Evolutionary conservation across 1,140 invertebrate genomes (phyloP).

Genomic region (Saxidomus purpurata): DNA sequence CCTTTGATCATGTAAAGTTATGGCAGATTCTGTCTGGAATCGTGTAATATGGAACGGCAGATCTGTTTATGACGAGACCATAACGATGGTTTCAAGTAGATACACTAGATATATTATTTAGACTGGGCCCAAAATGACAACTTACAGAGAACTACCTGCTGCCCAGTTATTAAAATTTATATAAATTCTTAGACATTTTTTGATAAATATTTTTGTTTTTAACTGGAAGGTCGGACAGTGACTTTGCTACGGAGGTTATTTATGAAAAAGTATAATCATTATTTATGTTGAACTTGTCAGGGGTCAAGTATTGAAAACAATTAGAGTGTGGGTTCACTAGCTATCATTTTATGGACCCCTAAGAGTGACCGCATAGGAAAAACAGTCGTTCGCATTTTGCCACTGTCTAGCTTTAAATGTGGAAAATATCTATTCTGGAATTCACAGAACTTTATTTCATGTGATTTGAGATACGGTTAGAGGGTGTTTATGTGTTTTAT

Average conservation of each 20-base stretch:
- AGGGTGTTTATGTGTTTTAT: conserved; percentile 40
- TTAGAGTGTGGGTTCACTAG: too few relatives aligned
- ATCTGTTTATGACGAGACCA: background rate
- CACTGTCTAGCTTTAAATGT: background rate
- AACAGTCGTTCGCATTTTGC: background rate
- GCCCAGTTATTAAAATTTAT: background rate
- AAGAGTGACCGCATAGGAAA: too few relatives aligned
- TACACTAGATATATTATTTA: conserved; percentile 3
- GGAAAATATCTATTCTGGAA: conserved; percentile 12
- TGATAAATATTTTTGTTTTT: too few relatives aligned
- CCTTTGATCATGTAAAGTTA: conserved; percentile 54
- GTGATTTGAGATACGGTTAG: background rate
- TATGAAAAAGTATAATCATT: too few relatives aligned
- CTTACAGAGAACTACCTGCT: background rate
- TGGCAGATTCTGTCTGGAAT: conserved; percentile 21
- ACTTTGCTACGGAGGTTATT: background rate
- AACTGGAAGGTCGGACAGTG: too few relatives aligned
- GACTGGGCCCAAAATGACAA: background rate
- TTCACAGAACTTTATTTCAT: conserved; percentile 20
- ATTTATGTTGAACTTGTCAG: too few relatives aligned
- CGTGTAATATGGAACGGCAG: conserved; percentile 6
- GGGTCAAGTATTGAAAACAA: too few relatives aligned
- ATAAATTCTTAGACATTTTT: too few relatives aligned
- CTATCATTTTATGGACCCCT: too few relatives aligned
- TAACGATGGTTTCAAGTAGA: background rate